Conservation (phyloP, 1,140 invertebrate genomes). For the Lamellibrachia luymesi region DNA sequence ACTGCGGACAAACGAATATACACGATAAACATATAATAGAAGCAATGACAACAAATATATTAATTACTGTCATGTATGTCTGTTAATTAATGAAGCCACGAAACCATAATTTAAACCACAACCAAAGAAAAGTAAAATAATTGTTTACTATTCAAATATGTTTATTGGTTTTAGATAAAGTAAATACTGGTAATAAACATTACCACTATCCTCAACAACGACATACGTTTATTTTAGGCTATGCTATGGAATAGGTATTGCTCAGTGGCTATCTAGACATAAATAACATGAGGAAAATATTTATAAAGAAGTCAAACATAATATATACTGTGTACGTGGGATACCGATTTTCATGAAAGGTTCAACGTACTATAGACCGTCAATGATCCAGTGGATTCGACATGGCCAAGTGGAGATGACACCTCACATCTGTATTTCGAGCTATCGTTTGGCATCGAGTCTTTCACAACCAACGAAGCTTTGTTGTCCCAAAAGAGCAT, state of each 20-base stretch:
- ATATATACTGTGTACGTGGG: background rate
- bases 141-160: too few species aligned
- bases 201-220: background rate
- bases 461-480: constrained; percentile 50
- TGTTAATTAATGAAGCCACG: too few species aligned
- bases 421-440: constrained; percentile 50
- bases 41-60: too few species aligned
- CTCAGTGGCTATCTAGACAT: background rate
- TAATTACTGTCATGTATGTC: too few species aligned
- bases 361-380: constrained; percentile 51
- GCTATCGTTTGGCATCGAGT: constrained; percentile 51
- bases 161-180: background rate
- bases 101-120: too few species aligned
- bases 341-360: background rate
- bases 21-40: too few species aligned
- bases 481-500: constrained; percentile 53
- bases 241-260: background rate
- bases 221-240: background rate
- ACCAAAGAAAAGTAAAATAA: too few species aligned
- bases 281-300: background rate
- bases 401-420: constrained; percentile 46
- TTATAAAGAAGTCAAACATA: background rate
- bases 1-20: too few species aligned
- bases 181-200: constrained; percentile 35
- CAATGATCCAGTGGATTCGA: constrained; percentile 48